These are phyloP conservation scores for Carettochelys insculpta DNA, from an alignment of 2,113 vertebrate genomes.

Conservation along the genomic window DNA sequence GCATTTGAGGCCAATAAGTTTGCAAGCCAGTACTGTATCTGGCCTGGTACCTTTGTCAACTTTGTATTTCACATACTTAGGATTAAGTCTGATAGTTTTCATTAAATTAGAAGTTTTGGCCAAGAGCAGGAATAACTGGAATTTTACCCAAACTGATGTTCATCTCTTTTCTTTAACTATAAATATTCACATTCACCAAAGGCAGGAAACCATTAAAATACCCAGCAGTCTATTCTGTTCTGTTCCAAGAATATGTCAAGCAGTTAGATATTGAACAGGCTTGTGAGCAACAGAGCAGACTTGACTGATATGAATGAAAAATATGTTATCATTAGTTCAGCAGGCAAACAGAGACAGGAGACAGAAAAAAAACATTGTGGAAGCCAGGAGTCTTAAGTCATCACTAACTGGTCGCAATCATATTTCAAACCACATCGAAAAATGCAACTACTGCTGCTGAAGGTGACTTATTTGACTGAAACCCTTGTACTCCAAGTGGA, in stretches of 20 bases:
- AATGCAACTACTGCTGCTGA: constrained; percentile 60
- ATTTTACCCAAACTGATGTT: not conserved
- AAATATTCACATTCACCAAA: constrained; percentile 47
- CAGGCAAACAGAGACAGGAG: constrained; percentile 63
- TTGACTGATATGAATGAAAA: constrained; percentile 47
- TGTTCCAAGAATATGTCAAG: constrained; percentile 71
- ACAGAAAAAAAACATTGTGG: constrained; percentile 58
- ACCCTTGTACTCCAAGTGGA: too few relatives aligned
- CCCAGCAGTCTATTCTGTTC: constrained; percentile 55
- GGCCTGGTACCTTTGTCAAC: not conserved
- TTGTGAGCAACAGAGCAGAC: constrained; percentile 52
- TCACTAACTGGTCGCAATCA: constrained; percentile 40
- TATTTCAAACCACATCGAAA: constrained; percentile 23
- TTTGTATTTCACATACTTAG: constrained; percentile 8
- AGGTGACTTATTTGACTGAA: too few relatives aligned
- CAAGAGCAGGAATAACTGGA: constrained; percentile 7
- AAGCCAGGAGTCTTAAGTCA: constrained; percentile 64
- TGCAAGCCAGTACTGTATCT: not conserved
- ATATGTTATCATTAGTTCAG: constrained; percentile 70
- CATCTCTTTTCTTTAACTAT: constrained; percentile 7
- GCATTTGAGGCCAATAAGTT: not conserved
- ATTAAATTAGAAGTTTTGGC: not conserved
- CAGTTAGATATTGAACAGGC: constrained; percentile 42
- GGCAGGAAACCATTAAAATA: constrained; percentile 40
- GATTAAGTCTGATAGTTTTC: not conserved